Conservation (phyloP, 2,888 invertebrate genomes). For the Omphaloscelis lunosa region DNA sequence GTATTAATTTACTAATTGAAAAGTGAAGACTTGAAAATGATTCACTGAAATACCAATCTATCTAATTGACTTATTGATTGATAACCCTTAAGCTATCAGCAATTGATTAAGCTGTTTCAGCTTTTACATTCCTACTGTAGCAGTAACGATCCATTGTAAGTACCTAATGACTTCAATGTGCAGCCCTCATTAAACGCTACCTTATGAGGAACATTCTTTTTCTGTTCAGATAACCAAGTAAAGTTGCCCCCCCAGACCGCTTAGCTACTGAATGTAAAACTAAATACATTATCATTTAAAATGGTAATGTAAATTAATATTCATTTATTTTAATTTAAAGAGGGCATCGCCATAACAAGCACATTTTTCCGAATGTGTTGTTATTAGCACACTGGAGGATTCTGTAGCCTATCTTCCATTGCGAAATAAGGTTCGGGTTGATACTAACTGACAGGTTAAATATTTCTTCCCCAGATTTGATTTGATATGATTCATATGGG, state of each 20-base stretch:
- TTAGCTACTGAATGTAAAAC: no score
- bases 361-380: neutral
- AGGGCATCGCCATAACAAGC: neutral
- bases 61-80: neutral
- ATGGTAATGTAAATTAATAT: neutral
- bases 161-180: neutral
- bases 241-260: neutral
- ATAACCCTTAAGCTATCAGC: neutral
- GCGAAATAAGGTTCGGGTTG: neutral
- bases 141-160: neutral
- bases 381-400: neutral
- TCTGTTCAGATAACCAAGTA: neutral
- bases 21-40: neutral
- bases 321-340: neutral
- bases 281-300: neutral
- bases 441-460: neutral
- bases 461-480: neutral
- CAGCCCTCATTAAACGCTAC: neutral
- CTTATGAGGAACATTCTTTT: neutral
- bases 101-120: neutral
- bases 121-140: neutral
- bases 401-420: neutral
- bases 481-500: neutral
- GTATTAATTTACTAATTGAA: neutral
- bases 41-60: neutral